Evolutionary conservation across 2,797 vertebrate genomes (phyloP).

Genomic region (Myripristis jacobus): DNA sequence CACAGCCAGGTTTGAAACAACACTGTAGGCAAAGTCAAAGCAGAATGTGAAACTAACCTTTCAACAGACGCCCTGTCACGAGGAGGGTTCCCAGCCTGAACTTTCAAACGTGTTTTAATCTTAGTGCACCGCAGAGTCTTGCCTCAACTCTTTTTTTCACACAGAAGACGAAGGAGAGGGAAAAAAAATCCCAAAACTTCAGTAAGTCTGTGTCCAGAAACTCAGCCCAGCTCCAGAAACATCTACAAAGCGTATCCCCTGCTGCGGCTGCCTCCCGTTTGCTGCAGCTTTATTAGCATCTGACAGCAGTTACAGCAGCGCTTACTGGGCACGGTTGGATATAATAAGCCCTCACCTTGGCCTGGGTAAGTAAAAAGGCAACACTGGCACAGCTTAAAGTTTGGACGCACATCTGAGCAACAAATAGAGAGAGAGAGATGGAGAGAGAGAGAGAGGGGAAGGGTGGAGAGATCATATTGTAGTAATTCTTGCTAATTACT

Average conservation of each 20-base stretch:
- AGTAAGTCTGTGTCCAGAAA: slow-evolving; percentile 1
- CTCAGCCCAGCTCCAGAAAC: slow-evolving; percentile 15
- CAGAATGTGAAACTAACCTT: neutral
- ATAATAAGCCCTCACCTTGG: slow-evolving; percentile 42
- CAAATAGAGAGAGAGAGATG: neutral
- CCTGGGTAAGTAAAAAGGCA: slow-evolving; percentile 19
- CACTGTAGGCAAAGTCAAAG: too few species aligned
- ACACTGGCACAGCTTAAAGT: slow-evolving; percentile 54
- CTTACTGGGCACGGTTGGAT: slow-evolving; percentile 45
- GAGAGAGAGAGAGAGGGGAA: slow-evolving; percentile 5
- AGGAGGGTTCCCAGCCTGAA: neutral
- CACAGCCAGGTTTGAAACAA: too few species aligned
- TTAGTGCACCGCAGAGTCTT: neutral
- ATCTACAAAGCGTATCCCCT: slow-evolving; percentile 38
- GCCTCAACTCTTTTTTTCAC: neutral
- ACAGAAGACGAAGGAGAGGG: too few species aligned
- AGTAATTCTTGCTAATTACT: slow-evolving; percentile 71
- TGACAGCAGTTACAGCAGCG: slow-evolving; percentile 72
- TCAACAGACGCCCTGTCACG: neutral
- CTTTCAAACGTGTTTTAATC: neutral
- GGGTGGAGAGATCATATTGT: slow-evolving; percentile 57
- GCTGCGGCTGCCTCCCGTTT: slow-evolving; percentile 44
- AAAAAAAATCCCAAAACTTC: too few species aligned
- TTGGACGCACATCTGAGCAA: slow-evolving; percentile 74
- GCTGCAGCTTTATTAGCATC: slow-evolving; percentile 68